Evolutionary conservation across 64 coral and sea anemone genomes (phyloP), one percentile per base, ranked within the genome.

Genomic region (Actinia tenebrosa): DNA sequence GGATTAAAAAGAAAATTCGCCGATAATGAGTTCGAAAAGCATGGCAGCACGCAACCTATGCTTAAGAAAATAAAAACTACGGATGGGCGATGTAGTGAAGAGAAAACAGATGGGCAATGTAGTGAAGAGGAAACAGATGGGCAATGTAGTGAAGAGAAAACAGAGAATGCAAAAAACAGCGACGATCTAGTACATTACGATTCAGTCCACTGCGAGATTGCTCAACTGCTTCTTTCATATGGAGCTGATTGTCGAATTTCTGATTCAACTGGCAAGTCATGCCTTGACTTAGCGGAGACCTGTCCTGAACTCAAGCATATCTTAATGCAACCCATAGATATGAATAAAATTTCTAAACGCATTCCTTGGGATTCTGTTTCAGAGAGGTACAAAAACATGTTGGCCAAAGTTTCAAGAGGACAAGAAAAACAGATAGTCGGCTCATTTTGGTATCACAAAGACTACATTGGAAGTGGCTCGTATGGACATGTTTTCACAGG

Each of bases 401-500:
- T 86, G 53, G 13, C 30, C 62, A 58, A 86, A 64, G 60, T 64
- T 2, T 22, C 84, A 37, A 58, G 84, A 61, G 52, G 62, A 10
- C 84, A 86, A 86, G 62, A 60, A 64, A 64, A 64, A 64, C 3
- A 64, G 18, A 22, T 22, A n/a, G 44, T 86, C 5, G 7, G 10
- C 43, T 4, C 10, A 46, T 71, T 66, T 86, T 63, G 64, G 60
- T 86, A 69, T 44, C 60, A 86, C 25, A 37, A 69, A 50, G 19
- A 86, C 13, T 15, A 22, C 11, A 86, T 86, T 22, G 84, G 59
- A 69, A 18, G 13, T 3, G 84, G 84, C 43, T 44, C 84, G 16
- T 86, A 69, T 44, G 84, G 84, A 30, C 13, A 44, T 71, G 84
- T 86, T 44, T 86, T 66, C 20, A 15, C 64, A 66, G 84, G 84